Conservation (phyloP, 2,888 invertebrate genomes). For the Apamea anceps region DNA sequence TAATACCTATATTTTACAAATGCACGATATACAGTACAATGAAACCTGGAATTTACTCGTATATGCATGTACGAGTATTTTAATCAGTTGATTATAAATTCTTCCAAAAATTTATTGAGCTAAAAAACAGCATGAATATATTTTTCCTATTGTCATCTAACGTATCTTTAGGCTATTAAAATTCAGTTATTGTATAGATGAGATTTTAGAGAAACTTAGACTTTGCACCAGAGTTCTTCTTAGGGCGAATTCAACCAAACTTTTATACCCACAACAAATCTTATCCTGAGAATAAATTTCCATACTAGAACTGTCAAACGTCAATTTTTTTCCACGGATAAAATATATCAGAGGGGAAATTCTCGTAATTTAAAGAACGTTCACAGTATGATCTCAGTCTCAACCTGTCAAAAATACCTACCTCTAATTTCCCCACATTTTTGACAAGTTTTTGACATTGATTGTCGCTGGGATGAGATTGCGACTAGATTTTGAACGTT, state of each 20-base stretch:
- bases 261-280: background rate
- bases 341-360: no score
- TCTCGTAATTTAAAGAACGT: no score
- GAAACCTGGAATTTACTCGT: background rate
- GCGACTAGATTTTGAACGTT: no score
- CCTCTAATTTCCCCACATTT: no score
- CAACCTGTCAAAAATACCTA: no score
- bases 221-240: constrained; percentile 8
- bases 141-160: background rate
- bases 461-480: no score
- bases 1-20: background rate
- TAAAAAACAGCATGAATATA: background rate
- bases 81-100: background rate
- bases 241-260: background rate
- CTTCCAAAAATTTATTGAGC: background rate
- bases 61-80: constrained; percentile 11
- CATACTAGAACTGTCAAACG: background rate
- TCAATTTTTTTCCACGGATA: no score
- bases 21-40: background rate
- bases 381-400: no score
- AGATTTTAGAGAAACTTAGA: background rate
- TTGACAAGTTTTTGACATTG: no score
- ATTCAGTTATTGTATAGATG: background rate
- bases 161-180: background rate
- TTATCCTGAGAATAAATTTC: background rate